A percentile compares a stretch with the other conserved stretches of the same genome.
These are phyloP conservation scores for Chitala chitala DNA, from an alignment of 2,113 vertebrate genomes.

Conservation along the genomic window DNA sequence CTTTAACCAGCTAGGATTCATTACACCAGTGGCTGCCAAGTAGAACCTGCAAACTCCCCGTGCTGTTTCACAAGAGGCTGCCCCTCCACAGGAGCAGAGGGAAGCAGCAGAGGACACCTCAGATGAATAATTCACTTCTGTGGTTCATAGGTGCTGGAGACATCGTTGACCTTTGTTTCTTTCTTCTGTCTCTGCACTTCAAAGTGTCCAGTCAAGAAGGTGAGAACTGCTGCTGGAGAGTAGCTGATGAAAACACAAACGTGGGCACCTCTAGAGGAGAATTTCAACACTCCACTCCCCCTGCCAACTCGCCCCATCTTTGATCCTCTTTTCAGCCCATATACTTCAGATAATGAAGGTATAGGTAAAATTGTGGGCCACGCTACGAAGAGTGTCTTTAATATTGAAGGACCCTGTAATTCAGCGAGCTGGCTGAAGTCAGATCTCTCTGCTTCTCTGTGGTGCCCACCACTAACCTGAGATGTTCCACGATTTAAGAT, in stretches of 20 bases:
- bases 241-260: background rate
- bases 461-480: background rate
- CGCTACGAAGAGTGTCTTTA: background rate
- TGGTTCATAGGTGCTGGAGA: background rate
- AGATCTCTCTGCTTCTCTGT: background rate
- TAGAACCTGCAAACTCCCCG: background rate
- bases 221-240: background rate
- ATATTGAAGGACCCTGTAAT: background rate
- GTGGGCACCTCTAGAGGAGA: background rate
- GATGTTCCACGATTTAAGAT: background rate
- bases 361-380: background rate
- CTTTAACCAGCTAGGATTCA: background rate
- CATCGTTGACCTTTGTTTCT: background rate
- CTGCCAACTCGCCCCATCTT: background rate
- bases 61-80: slow-evolving; percentile 8
- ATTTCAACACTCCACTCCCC: background rate
- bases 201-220: slow-evolving; percentile 11
- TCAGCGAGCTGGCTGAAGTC: background rate
- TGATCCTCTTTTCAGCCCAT: background rate
- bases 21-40: background rate
- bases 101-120: background rate
- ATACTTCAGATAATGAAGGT: background rate
- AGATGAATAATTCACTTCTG: slow-evolving; percentile 13
- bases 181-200: slow-evolving; percentile 4
- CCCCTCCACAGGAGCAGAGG: background rate